Base-by-base conservation (phyloP, 2,888 invertebrate genomes). In the Stenotaenia linearis region DNA sequence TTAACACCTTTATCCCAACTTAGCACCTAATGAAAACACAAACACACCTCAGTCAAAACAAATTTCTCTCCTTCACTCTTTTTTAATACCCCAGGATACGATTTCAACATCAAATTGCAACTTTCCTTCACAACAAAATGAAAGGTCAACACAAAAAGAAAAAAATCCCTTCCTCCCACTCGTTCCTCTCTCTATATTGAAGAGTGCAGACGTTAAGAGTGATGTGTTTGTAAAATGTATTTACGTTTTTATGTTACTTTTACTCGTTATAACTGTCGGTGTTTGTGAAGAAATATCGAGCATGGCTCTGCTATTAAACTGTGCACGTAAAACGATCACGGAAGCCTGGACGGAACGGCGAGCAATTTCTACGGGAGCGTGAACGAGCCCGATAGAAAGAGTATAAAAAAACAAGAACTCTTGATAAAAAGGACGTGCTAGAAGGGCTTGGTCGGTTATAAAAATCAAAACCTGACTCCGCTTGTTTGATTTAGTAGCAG, bases 211-310 rank as follows among this genome's bases (percentile, higher is more conserved):
- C 23, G 28, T 61, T 61, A 5, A 61, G 28, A 61, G 61, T 61
- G 28, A 61, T 61, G 61, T 61, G 23, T 61, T 61, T 61, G 61
- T 61, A 61, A 23, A 61, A 61, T 61, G 61, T 61, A 61, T 61
- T 61, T 61, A 61, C 61, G 61, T 61, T 61, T 61, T 61, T 61
- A 61, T 61, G 61, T 61, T 61, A 61, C 61, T 61, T 28, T 61
- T 25, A 61, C 28, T 61, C 61, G 61, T 61, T 61, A 61, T 61
- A 61, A 28, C 61, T 61, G 61, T 61, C 61, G 61, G 23, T 28
- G 61, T 61, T 61, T 61, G 61, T 61, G 61, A 61, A 61, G 61
- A 61, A 61, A 61, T 61, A 61, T 61, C 61, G 28, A 7, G 61
- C 61, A 12, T 61, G 61, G 21, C 61, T 25, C 25, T 61, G 61